These are phyloP conservation scores for Opisthocomus hoazin DNA, from an alignment of 2,113 vertebrate species.

Conservation along the genomic window DNA sequence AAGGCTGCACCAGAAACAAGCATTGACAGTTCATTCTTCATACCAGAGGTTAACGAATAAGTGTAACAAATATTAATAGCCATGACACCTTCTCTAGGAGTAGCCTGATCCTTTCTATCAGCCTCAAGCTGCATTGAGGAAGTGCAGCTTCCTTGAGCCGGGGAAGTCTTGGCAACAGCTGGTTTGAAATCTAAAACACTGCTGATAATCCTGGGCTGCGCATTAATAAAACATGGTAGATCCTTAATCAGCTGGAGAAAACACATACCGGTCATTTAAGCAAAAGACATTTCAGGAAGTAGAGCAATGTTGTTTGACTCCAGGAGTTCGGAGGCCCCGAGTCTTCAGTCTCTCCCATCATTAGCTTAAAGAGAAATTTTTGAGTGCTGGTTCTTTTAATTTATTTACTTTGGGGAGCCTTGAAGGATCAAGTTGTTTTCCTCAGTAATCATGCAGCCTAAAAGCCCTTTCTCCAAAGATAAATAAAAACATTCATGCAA, in stretches of 20 bases:
- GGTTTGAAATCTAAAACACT: constrained; percentile 43
- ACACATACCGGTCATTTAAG: background rate
- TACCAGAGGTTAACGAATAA: constrained; percentile 13
- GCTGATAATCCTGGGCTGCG: background rate
- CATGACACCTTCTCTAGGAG: constrained; percentile 31
- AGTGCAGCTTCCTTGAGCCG: background rate
- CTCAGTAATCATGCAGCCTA: constrained; percentile 7
- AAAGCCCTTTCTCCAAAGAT: constrained; percentile 19
- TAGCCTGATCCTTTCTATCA: too few relatives aligned
- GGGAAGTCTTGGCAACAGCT: background rate
- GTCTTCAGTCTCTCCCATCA: background rate
- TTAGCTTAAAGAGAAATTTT: constrained; percentile 16
- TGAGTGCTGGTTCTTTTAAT: constrained; percentile 23
- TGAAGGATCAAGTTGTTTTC: background rate
- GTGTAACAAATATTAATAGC: background rate
- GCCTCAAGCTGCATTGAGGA: background rate
- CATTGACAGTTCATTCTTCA: constrained; percentile 3
- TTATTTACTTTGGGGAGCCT: constrained; percentile 32
- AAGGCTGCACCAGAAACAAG: background rate
- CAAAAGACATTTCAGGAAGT: constrained; percentile 1
- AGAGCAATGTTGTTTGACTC: background rate
- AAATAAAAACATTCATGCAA: constrained; percentile 14
- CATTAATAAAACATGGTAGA: constrained; percentile 47
- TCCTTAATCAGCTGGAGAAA: constrained; percentile 8
- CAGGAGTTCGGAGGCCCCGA: background rate